phyloP scores from a whole-genome alignment of 1,140 invertebrate species.

The Pogonomyrmex californicus region DNA sequence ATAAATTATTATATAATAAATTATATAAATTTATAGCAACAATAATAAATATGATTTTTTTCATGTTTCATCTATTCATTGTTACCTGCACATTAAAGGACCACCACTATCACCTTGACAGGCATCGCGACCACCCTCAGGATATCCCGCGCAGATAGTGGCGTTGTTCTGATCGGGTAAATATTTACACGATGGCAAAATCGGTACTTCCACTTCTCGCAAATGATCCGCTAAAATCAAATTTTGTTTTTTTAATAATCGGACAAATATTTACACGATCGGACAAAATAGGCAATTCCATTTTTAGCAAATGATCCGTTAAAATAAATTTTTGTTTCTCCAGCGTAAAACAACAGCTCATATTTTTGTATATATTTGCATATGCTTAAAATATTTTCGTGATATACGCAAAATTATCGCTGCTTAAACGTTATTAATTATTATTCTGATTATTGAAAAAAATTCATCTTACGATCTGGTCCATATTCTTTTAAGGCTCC shows the following conservation, averaged over 20 bases:
- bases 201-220: constrained; percentile 91
- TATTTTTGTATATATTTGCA: neutral
- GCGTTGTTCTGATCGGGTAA: constrained; percentile 88
- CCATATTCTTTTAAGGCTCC: constrained; percentile 91
- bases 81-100: constrained; percentile 90
- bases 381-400: neutral
- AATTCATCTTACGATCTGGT: constrained; percentile 89
- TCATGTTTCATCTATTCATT: neutral
- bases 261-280: too few relatives aligned
- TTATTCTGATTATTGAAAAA: neutral
- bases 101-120: constrained; percentile 95
- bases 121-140: constrained; percentile 92
- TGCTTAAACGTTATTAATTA: neutral
- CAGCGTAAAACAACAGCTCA: neutral
- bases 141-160: constrained; percentile 92
- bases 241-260: constrained; percentile 17
- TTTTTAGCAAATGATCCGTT: constrained; percentile 91
- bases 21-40: neutral
- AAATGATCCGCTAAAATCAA: constrained; percentile 89
- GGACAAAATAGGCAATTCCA: constrained; percentile 89
- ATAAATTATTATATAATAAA: too few relatives aligned
- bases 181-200: constrained; percentile 88
- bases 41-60: neutral
- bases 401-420: neutral
- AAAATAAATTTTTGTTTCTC: constrained; percentile 67